These are phyloP conservation scores for Lacanobia oleracea DNA, from an alignment of 2,888 invertebrate genomes.

Conservation along the genomic window DNA sequence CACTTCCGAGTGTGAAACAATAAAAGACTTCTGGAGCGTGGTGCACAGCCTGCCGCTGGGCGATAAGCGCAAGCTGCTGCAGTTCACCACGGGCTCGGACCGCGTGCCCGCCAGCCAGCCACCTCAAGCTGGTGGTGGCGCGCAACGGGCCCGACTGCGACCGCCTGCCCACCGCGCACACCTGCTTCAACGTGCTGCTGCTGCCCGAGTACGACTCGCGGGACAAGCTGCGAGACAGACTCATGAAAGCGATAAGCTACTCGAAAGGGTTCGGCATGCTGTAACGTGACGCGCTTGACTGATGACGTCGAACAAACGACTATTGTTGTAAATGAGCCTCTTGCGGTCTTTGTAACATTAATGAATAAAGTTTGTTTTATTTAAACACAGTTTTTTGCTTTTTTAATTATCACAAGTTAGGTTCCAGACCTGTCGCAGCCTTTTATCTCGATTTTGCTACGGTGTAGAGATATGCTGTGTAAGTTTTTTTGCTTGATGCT, in stretches of 20 bases:
- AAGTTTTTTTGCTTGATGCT: too few species aligned
- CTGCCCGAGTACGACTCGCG: slow-evolving; percentile 96
- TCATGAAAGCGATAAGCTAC: slow-evolving; percentile 98
- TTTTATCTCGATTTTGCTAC: too few species aligned
- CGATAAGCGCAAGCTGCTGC: slow-evolving; percentile 96
- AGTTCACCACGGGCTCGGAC: slow-evolving; percentile 98
- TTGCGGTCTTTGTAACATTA: slow-evolving; percentile 79
- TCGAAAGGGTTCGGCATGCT: slow-evolving; percentile 99
- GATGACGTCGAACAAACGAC: slow-evolving; percentile 59
- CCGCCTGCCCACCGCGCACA: slow-evolving; percentile 98
- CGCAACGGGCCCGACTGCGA: slow-evolving; percentile 98
- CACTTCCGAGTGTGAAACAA: slow-evolving; percentile 94
- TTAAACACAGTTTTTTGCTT: slow-evolving; percentile 74
- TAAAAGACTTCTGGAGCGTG: slow-evolving; percentile 96
- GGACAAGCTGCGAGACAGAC: slow-evolving; percentile 96
- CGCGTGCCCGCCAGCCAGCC: slow-evolving; percentile 97
- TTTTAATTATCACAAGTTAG: not conserved
- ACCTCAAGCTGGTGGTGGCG: slow-evolving; percentile 96
- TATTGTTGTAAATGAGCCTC: slow-evolving; percentile 80
- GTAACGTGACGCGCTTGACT: slow-evolving; percentile 88
- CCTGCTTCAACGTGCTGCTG: slow-evolving; percentile 98
- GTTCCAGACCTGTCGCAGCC: too few species aligned
- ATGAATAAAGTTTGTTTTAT: slow-evolving; percentile 85
- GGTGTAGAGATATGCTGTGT: too few species aligned
- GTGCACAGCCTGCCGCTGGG: slow-evolving; percentile 95